A percentile compares a stretch with the other conserved stretches of the same genome.
phyloP scores from a whole-genome alignment of 2,113 vertebrate genomes.

The Rissa tridactyla region DNA sequence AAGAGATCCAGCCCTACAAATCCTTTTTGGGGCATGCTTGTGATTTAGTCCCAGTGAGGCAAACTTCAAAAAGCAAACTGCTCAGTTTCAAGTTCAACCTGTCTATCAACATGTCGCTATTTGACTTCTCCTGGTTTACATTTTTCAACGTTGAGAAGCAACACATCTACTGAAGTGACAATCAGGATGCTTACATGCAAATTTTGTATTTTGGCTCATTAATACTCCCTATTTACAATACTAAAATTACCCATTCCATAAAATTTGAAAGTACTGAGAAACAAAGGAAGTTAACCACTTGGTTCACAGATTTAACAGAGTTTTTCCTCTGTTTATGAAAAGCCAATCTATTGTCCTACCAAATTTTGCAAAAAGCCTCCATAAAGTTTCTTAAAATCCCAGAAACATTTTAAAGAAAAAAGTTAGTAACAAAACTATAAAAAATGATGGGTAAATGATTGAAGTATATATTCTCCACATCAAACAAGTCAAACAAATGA shows the following conservation, averaged over 20 bases:
- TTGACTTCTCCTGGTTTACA: not conserved
- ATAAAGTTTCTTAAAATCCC: not conserved
- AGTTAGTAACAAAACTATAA: accelerated
- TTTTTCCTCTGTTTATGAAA: not conserved
- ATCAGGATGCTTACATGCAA: not conserved
- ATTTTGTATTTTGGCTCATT: not conserved
- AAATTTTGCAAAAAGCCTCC: not conserved
- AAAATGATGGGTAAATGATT: not conserved
- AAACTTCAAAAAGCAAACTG: not conserved
- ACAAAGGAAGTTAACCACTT: not conserved
- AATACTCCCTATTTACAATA: not conserved
- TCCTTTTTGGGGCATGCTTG: not conserved
- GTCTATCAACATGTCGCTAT: not conserved
- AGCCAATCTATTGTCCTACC: not conserved
- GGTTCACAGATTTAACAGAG: not conserved
- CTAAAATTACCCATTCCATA: not conserved
- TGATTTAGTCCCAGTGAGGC: not conserved
- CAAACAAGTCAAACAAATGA: not conserved
- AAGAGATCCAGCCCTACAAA: not conserved
- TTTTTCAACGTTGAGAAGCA: not conserved
- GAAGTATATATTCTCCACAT: not conserved
- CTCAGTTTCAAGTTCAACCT: not conserved
- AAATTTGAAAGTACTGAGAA: not conserved
- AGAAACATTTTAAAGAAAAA: not conserved
- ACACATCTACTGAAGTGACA: not conserved